These are phyloP conservation scores for Haliaeetus leucogaster DNA, from an alignment of 2,113 vertebrate species.

Conservation along the genomic window DNA sequence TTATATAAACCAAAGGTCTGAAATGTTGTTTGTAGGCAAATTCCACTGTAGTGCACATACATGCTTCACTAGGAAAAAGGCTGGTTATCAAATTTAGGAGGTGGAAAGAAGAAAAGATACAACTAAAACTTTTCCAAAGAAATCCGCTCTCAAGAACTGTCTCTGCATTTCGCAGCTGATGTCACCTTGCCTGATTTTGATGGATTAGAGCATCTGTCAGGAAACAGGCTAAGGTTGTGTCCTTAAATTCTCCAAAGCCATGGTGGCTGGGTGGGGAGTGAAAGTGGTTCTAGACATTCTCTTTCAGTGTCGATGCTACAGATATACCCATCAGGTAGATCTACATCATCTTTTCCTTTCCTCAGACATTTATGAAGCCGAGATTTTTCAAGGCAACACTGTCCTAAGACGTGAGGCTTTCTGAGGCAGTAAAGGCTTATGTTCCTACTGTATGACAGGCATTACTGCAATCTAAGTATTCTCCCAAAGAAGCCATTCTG, in stretches of 20 bases:
- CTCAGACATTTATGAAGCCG: neutral
- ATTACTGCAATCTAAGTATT: neutral
- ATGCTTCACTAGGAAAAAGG: neutral
- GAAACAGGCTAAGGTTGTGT: neutral
- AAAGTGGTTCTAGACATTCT: neutral
- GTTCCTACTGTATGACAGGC: neutral
- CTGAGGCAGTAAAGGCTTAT: neutral
- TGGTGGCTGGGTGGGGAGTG: accelerated
- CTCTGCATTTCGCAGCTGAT: neutral
- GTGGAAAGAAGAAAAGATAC: neutral
- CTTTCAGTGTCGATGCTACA: neutral
- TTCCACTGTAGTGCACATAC: neutral
- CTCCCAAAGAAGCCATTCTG: neutral
- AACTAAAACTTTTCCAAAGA: neutral
- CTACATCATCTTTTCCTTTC: neutral
- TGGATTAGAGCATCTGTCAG: neutral
- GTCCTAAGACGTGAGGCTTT: neutral
- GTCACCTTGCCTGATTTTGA: neutral
- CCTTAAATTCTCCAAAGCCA: neutral
- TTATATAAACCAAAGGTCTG: neutral
- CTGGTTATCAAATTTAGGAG: neutral
- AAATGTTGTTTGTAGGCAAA: neutral
- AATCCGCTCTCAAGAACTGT: neutral
- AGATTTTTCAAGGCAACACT: neutral
- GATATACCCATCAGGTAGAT: neutral